A percentile compares a stretch with the other conserved stretches of the same genome.
Evolutionary conservation across 2,888 invertebrate species (phyloP).

Genomic region (Pristionchus entomophagus): DNA sequence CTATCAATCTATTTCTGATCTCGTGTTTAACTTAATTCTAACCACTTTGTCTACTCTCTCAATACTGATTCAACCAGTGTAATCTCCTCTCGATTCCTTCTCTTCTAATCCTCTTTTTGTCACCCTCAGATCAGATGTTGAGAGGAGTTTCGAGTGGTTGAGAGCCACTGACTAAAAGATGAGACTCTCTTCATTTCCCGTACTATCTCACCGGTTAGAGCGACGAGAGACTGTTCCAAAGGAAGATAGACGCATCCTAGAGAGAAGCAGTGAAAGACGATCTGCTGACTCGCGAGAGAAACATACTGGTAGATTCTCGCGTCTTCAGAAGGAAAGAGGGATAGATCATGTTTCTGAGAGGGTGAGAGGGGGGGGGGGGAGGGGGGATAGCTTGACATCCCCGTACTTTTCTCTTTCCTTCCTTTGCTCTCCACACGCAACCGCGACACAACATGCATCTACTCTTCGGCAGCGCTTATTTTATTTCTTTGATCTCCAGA

Average conservation of each 20-base stretch:
- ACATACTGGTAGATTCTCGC: slow-evolving; percentile 17
- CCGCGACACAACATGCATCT: not conserved
- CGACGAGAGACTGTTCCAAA: not conserved
- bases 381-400: slow-evolving; percentile 4
- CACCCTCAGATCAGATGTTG: not conserved
- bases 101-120: not conserved
- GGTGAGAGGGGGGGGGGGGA: not conserved
- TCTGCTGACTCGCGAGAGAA: not conserved
- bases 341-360: slow-evolving; percentile 37
- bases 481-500: too few relatives aligned
- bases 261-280: slow-evolving; percentile 3
- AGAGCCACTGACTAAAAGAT: too few relatives aligned
- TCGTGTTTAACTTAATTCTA: too few relatives aligned
- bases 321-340: slow-evolving; percentile 33
- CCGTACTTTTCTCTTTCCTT: not conserved
- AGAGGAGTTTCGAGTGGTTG: not conserved
- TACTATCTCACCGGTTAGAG: not conserved
- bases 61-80: not conserved
- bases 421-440: not conserved
- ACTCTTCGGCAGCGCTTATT: too few relatives aligned
- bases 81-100: not conserved
- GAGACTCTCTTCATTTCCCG: not conserved
- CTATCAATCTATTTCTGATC: too few relatives aligned
- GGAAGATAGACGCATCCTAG: not conserved
- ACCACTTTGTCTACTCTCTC: too few relatives aligned